Conservation (phyloP, 2,113 vertebrate genomes). For the Eulacestoma nigropectus region DNA sequence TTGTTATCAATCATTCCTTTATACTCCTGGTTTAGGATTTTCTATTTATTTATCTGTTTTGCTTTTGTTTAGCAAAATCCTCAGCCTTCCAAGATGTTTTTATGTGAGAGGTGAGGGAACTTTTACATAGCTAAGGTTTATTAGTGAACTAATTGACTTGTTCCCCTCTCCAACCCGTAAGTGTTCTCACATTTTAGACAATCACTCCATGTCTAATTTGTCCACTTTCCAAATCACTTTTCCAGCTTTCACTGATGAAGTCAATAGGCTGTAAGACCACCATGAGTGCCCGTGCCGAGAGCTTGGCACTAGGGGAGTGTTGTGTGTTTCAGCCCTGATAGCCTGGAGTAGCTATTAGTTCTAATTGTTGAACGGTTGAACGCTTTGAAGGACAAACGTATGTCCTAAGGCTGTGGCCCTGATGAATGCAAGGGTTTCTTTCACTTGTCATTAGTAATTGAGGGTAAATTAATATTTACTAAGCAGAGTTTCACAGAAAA, state of each 20-base stretch:
- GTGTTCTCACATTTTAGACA: constrained; percentile 31
- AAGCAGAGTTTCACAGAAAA: constrained; percentile 69
- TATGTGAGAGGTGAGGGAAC: rapidly evolving
- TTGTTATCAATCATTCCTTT: background rate
- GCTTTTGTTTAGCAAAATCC: background rate
- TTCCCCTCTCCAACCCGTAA: background rate
- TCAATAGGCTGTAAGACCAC: constrained; percentile 47
- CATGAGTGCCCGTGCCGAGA: background rate
- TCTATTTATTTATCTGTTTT: background rate
- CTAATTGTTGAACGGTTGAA: constrained; percentile 78
- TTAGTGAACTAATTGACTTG: constrained; percentile 15
- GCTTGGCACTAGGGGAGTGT: background rate
- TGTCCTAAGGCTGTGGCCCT: constrained; percentile 61
- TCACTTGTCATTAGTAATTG: constrained; percentile 80
- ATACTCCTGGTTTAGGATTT: background rate
- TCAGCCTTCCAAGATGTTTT: background rate
- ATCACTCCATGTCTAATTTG: background rate
- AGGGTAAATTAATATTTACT: constrained; percentile 74
- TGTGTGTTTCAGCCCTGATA: constrained; percentile 20
- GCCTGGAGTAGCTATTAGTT: constrained; percentile 78
- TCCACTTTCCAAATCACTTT: constrained; percentile 70
- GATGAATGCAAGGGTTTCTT: constrained; percentile 72
- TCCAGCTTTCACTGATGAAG: constrained; percentile 57
- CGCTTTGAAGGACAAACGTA: constrained; percentile 75
- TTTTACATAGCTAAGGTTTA: background rate